Evolutionary conservation across 2,888 invertebrate genomes (phyloP), one percentile per base, ranked within the genome.

Genomic region (Scaeva pyrastri): DNA sequence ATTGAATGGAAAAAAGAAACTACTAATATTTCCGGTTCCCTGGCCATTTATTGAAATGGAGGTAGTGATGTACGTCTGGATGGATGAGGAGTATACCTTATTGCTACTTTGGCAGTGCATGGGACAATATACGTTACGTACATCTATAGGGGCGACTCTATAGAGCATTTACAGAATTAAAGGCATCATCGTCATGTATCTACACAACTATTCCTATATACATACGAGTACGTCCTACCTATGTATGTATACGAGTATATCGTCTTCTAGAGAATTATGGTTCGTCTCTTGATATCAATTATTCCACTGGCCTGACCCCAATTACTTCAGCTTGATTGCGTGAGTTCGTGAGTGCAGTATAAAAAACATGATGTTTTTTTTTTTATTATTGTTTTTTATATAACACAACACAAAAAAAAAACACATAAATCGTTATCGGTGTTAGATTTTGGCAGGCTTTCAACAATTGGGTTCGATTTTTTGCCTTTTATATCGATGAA

Each of bases 241-340:
- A 4, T n/a, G n/a, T n/a, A n/a, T n/a, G n/a, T n/a, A n/a, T n/a
- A n/a, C n/a, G n/a, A n/a, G n/a, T n/a, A 23, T 62, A 43, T 1
- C 45, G 48, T 68, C 66, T 50, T 68, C 50, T 50, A n/a, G 36
- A 50, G 50, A 68, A 68, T 48, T 48, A 50, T 68, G 66, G 50
- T 50, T 50, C 36, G 36, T 68, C 41, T 31, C 48, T 56, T 58
- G 52, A 75, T 55, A 79, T 85, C 79, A 79, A 85, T 85, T 79
- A 79, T 70, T 74, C 50, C 26, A 68, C 55, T 75, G 72, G 71
- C n/a, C 23, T 41, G 68, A 79, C 75, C 84, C 75, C 71, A 79
- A 85, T 79, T 85, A 85, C 75, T 75, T 85, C 75, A 31, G 79
- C 84, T 85, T 79, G 79, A 85, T 85, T 85, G 84, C 84, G 84